These are phyloP conservation scores for Petrosia ficiformis DNA, from an alignment of 37 sponge, comb jelly and placozoan genomes.

Conservation along the genomic window DNA sequence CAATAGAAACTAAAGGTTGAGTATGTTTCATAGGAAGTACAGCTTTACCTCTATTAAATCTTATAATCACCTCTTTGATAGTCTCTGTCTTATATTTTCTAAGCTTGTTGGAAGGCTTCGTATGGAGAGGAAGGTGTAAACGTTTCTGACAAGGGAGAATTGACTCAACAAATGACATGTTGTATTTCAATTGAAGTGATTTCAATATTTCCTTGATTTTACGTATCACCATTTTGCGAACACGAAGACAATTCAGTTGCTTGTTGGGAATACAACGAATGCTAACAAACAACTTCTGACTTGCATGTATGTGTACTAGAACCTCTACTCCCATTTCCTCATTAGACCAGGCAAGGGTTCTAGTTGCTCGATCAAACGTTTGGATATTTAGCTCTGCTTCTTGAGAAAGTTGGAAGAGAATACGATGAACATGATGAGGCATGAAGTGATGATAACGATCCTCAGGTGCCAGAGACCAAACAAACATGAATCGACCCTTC, in stretches of 20 bases:
- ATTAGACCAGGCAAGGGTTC: neutral
- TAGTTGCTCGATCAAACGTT: neutral
- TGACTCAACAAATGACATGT: too few species aligned
- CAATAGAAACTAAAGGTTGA: neutral
- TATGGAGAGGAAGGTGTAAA: too few species aligned
- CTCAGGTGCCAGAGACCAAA: conserved; percentile 15
- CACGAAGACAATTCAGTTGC: too few species aligned
- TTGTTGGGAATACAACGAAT: too few species aligned
- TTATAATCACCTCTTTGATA: too few species aligned
- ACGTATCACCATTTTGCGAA: too few species aligned
- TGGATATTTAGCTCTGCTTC: neutral
- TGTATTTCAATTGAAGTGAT: too few species aligned
- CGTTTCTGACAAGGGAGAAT: too few species aligned
- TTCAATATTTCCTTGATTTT: too few species aligned
- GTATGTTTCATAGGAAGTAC: neutral
- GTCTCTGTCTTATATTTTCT: too few species aligned
- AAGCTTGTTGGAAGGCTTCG: too few species aligned
- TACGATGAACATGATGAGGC: neutral
- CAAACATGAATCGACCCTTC: conserved; percentile 4
- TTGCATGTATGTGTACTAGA: conserved; percentile 7
- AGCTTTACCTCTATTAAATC: neutral
- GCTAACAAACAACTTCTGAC: conserved; percentile 12
- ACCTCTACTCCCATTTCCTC: neutral
- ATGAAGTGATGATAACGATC: neutral
- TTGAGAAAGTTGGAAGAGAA: conserved; percentile 1